A percentile compares a stretch with the other conserved stretches of the same genome.
Conservation (phyloP, 2,888 invertebrate genomes). For the Drosophila testacea region DNA sequence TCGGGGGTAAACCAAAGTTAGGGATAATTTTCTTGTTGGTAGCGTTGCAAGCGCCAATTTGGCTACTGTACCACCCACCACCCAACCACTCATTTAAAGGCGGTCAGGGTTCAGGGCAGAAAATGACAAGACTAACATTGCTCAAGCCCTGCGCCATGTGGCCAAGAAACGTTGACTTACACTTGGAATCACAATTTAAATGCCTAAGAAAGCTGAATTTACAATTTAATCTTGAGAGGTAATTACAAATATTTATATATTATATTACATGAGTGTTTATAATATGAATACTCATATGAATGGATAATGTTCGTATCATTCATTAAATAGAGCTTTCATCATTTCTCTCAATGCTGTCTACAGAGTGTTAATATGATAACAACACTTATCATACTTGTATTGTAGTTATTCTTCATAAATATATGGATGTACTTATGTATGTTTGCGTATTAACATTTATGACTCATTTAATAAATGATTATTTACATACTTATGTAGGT, state of each 20-base stretch:
- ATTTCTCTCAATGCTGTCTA: neutral
- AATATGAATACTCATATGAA: neutral
- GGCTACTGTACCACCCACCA: slow-evolving; percentile 15
- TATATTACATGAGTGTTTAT: neutral
- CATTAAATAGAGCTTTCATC: neutral
- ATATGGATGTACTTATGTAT: neutral
- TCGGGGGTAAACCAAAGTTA: slow-evolving; percentile 53
- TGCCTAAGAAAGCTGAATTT: slow-evolving; percentile 24
- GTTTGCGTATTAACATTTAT: slow-evolving; percentile 71
- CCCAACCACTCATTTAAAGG: neutral
- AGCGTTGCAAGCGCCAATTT: slow-evolving; percentile 49
- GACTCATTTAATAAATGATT: slow-evolving; percentile 76
- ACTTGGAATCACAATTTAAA: slow-evolving; percentile 45
- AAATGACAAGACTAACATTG: slow-evolving; percentile 15
- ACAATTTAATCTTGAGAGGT: slow-evolving; percentile 41
- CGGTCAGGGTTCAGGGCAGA: neutral
- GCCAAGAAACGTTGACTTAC: slow-evolving; percentile 27
- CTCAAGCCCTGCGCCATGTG: slow-evolving; percentile 20
- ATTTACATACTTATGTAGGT: slow-evolving; percentile 8
- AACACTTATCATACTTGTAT: slow-evolving; percentile 1
- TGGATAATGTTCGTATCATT: neutral
- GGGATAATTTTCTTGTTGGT: slow-evolving; percentile 65
- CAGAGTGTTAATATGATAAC: slow-evolving; percentile 1
- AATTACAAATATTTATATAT: slow-evolving; percentile 39
- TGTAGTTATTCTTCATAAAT: neutral